Conservation (phyloP, 2,888 invertebrate genomes). For the Agapostemon virescens region DNA sequence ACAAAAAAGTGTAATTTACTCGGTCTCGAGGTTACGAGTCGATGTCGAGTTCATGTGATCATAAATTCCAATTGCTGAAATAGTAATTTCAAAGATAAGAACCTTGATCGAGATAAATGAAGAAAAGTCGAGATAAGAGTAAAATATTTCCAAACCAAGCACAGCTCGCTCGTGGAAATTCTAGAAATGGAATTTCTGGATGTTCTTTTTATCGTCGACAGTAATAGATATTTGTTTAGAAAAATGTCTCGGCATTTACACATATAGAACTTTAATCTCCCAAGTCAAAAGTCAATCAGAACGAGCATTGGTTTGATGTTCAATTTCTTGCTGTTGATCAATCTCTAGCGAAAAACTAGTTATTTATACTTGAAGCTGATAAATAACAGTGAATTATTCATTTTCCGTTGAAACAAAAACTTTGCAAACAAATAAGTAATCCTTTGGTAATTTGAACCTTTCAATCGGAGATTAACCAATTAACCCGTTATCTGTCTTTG, state of each 20-base stretch:
- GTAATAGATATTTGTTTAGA: neutral
- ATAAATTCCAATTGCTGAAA: neutral
- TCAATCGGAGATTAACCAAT: too few relatives aligned
- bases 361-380: neutral
- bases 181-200: neutral
- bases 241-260: neutral
- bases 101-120: neutral
- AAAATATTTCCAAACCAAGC: neutral
- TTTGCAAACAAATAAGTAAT: too few relatives aligned
- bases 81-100: neutral
- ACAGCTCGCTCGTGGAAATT: neutral
- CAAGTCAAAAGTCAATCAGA: neutral
- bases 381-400: too few relatives aligned
- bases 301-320: neutral
- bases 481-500: too few relatives aligned
- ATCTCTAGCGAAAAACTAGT: neutral
- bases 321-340: neutral
- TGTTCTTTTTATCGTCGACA: neutral
- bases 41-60: neutral
- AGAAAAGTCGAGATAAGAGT: neutral
- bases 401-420: too few relatives aligned
- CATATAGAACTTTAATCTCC: neutral
- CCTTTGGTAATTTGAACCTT: too few relatives aligned
- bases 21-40: slow-evolving; percentile 10
- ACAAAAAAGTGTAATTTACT: neutral